Percentiles rank a stretch among this genome's conserved stretches.
These are phyloP conservation scores for Diaprepes abbreviatus DNA, from an alignment of 2,888 invertebrate genomes.

Conservation along the genomic window DNA sequence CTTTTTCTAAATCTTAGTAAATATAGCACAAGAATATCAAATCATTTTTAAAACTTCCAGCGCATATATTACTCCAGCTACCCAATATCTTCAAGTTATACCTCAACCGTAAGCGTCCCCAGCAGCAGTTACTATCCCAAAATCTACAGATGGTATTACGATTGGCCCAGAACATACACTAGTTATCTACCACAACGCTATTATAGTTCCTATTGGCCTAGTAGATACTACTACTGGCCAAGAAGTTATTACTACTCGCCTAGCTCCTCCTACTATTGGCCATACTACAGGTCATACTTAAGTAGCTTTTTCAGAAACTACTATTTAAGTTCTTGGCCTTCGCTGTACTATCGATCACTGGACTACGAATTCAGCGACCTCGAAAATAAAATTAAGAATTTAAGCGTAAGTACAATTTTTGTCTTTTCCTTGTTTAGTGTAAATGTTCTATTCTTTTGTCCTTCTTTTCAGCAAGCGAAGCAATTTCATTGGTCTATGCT, in stretches of 20 bases:
- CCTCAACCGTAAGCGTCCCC: conserved; percentile 52
- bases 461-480: background rate
- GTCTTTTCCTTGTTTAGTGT: background rate
- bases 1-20: too few relatives aligned
- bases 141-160: conserved; percentile 56
- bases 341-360: conserved; percentile 53
- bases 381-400: conserved; percentile 56
- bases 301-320: conserved; percentile 54
- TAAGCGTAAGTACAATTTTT: conserved; percentile 54
- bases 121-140: conserved; percentile 53
- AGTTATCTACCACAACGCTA: conserved; percentile 36
- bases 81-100: conserved; percentile 54
- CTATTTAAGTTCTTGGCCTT: conserved; percentile 51
- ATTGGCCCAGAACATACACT: conserved; percentile 53
- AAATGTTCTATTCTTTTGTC: background rate
- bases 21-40: conserved; percentile 6
- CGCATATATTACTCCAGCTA: conserved; percentile 56
- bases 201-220: conserved; percentile 32
- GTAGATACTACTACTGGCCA: conserved; percentile 53
- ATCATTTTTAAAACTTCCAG: conserved; percentile 51
- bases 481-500: conserved; percentile 30
- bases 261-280: conserved; percentile 51
- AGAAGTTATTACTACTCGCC: conserved; percentile 42
- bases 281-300: conserved; percentile 52
- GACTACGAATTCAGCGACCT: conserved; percentile 56